phyloP scores from a whole-genome alignment of 2,797 vertebrate genomes.

The Poeciliopsis presidionis region DNA sequence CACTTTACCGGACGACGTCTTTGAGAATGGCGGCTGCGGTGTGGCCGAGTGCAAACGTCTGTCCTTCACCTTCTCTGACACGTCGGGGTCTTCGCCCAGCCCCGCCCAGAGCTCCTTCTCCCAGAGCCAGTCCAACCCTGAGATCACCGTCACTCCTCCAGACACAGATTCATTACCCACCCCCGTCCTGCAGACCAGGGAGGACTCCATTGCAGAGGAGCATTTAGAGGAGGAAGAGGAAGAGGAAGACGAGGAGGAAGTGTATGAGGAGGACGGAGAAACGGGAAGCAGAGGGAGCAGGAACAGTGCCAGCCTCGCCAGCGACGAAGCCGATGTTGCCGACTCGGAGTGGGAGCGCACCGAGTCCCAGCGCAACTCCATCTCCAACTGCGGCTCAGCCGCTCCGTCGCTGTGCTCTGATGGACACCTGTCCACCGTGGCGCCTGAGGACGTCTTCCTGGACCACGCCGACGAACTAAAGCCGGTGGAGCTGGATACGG shows the following conservation, averaged over 20 bases:
- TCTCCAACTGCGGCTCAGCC: constrained; percentile 64
- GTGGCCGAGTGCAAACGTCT: constrained; percentile 86
- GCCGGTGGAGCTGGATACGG: constrained; percentile 93
- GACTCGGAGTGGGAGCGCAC: constrained; percentile 80
- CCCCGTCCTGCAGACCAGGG: constrained; percentile 53
- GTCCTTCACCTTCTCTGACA: constrained; percentile 90
- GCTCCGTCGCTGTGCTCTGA: constrained; percentile 71
- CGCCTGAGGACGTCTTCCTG: constrained; percentile 80
- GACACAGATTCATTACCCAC: constrained; percentile 73
- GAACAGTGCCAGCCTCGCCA: constrained; percentile 72
- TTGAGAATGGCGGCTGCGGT: constrained; percentile 84
- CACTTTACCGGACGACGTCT: constrained; percentile 90
- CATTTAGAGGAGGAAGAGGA: constrained; percentile 70
- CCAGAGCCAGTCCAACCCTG: constrained; percentile 84
- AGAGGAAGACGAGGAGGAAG: constrained; percentile 69
- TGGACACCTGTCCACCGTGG: constrained; percentile 63
- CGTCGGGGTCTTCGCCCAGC: constrained; percentile 70
- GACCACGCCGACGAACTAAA: constrained; percentile 85
- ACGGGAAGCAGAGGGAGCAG: constrained; percentile 70
- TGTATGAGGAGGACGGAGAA: constrained; percentile 67
- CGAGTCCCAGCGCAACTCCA: constrained; percentile 70
- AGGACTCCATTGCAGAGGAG: constrained; percentile 75
- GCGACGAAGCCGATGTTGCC: constrained; percentile 70
- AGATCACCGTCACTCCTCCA: constrained; percentile 86
- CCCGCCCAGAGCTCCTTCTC: constrained; percentile 73